Evolutionary conservation across 2,888 invertebrate genomes (phyloP).

Genomic region (Lochmaea capreae): DNA sequence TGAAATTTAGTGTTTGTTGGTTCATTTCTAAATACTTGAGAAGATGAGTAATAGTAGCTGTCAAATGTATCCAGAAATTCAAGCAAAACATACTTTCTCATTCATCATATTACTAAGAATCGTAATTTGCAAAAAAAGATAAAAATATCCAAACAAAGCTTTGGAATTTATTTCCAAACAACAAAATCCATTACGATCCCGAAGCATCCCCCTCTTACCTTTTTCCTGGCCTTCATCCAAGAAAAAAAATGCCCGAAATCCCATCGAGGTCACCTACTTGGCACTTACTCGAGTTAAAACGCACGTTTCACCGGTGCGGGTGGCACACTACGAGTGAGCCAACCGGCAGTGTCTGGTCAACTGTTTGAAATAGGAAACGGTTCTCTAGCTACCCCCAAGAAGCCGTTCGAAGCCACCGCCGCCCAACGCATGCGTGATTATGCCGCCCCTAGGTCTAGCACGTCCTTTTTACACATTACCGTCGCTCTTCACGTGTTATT

Average conservation of each 20-base stretch:
- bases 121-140: constrained; percentile 3
- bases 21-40: too few species aligned
- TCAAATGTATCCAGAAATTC: neutral
- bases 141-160: constrained; percentile 15
- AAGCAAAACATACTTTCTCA: constrained; percentile 12
- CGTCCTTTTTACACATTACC: constrained; percentile 34
- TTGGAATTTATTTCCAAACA: constrained; percentile 15
- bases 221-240: constrained; percentile 38
- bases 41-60: neutral
- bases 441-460: constrained; percentile 46
- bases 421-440: constrained; percentile 35
- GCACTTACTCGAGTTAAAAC: constrained; percentile 31
- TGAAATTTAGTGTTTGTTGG: too few species aligned
- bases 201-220: constrained; percentile 37
- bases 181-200: constrained; percentile 22
- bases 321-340: constrained; percentile 7
- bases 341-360: constrained; percentile 24
- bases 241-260: constrained; percentile 38
- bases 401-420: constrained; percentile 38
- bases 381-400: constrained; percentile 14
- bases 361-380: constrained; percentile 31
- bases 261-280: constrained; percentile 47
- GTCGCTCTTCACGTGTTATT: constrained; percentile 29
- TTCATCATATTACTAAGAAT: constrained; percentile 25
- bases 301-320: constrained; percentile 25